These are phyloP conservation scores for Hipposideros larvatus DNA, from an alignment of 2,797 vertebrate species.

Conservation along the genomic window DNA sequence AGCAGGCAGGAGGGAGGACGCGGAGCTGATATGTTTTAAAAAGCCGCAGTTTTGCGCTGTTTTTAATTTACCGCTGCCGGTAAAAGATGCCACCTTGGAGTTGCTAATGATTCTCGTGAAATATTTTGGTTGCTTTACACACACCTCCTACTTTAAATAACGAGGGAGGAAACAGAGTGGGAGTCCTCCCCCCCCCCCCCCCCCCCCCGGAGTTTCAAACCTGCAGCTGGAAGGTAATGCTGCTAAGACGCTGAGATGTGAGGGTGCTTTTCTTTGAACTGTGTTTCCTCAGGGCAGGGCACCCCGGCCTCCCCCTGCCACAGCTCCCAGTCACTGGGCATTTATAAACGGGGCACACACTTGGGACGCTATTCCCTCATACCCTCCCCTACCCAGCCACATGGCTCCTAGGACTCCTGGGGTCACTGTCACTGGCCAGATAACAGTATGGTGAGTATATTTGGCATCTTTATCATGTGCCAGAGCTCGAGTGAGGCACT, in stretches of 20 bases:
- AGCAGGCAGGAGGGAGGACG: constrained; percentile 82
- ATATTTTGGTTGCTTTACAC: constrained; percentile 88
- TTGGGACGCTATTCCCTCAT: neutral
- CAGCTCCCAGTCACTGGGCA: no score
- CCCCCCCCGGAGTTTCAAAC: constrained; percentile 45
- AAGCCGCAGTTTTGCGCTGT: constrained; percentile 78
- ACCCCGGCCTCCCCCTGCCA: accelerated
- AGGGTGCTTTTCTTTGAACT: neutral
- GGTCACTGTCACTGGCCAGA: neutral
- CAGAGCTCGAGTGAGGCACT: neutral
- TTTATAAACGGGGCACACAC: neutral
- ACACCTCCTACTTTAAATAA: constrained; percentile 83
- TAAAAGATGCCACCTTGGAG: constrained; percentile 83
- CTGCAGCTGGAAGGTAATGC: neutral
- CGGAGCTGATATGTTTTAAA: constrained; percentile 83
- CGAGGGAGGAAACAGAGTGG: constrained; percentile 56
- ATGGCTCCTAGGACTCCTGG: no score
- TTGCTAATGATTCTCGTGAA: constrained; percentile 85
- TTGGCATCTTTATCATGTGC: no score
- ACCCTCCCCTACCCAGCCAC: neutral
- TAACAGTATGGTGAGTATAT: accelerated
- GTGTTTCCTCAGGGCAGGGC: neutral
- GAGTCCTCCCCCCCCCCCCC: neutral
- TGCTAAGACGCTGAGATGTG: neutral
- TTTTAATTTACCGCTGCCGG: constrained; percentile 81